Evolutionary conservation across 2,797 vertebrate species (phyloP).

Genomic region (Phalloptychus januarius): DNA sequence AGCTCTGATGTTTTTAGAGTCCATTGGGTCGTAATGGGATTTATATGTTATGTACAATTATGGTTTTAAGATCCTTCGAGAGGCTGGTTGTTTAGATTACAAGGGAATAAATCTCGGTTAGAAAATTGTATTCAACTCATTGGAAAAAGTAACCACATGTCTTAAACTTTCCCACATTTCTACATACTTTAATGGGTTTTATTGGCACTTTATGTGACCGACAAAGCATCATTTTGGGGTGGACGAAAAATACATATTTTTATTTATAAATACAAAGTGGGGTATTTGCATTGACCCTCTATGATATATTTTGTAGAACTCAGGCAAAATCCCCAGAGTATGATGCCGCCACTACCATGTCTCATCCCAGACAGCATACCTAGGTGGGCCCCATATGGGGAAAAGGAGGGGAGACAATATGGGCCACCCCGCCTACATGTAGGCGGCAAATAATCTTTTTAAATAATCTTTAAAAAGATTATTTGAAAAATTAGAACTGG

Average conservation of each 20-base stretch:
- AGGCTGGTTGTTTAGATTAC: slow-evolving; percentile 43
- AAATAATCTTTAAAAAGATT: neutral
- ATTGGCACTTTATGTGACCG: neutral
- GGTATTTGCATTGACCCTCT: neutral
- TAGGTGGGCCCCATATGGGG: too few relatives aligned
- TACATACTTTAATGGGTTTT: neutral
- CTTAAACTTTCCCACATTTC: neutral
- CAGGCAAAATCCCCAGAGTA: neutral
- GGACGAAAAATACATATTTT: neutral
- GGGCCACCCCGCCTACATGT: too few relatives aligned
- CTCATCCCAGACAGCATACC: too few relatives aligned
- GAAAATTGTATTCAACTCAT: neutral
- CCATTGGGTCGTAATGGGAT: slow-evolving; percentile 35
- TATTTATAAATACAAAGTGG: neutral
- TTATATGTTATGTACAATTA: slow-evolving; percentile 46
- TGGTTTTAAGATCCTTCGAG: slow-evolving; percentile 46
- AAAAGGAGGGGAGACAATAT: too few relatives aligned
- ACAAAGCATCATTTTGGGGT: neutral
- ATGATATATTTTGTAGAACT: neutral
- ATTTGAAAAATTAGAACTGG: neutral
- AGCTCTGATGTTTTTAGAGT: slow-evolving; percentile 48
- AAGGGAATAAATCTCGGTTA: slow-evolving; percentile 20
- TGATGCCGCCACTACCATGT: neutral
- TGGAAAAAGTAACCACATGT: neutral
- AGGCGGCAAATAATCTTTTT: too few relatives aligned